Evolutionary conservation across 2,113 vertebrate species (phyloP), one percentile per base, ranked within the genome.

Genomic region (Hippopotamus amphibius): DNA sequence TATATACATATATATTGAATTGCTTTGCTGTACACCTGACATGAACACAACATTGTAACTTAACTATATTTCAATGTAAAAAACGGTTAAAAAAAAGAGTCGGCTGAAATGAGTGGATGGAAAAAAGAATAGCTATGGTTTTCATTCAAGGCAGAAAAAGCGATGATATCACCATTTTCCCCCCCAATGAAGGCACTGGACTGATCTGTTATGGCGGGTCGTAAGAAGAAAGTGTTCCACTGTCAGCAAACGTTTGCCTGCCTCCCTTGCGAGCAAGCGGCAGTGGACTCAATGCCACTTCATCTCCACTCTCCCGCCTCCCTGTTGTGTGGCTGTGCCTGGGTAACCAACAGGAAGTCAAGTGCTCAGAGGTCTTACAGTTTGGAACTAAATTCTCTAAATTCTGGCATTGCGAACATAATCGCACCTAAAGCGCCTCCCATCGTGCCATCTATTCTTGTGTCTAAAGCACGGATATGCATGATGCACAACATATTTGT

Each of bases 91-190:
- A 37, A 6, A 48, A 37, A 55, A 79, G 66, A 93, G 91, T 88
- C 61, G 61, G 80, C 57, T 91, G 87, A 81, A 92, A 50, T 22
- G 55, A 69, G 12, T 88, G 65, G 77, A 85, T 79, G 57, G 80
- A 72, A 90, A 96, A 86, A 84, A 90, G 65, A 82, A 59, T 77
- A 46, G 86, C 59, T 95, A 43, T 97, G 93, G 88, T 88, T 93
- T 97, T 90, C 80, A 85, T 85, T 90, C 88, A 94, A 85, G 88
- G 59, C 65, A 63, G 93, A 82, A 81, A 93, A 95, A 84, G 48
- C 65, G 79, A 85, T 57, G n/a, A 69, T 80, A n/a, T 46, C 61
- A 55, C 53, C 88, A 1, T 12, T 22, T 46, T 1, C 1, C 15
- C 72, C 72, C 7, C 26, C 1, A 46, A 48, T 21, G 69, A 93